Base-by-base conservation (phyloP, 1,140 invertebrate genomes). In the Meloidogyne hapla region DNA sequence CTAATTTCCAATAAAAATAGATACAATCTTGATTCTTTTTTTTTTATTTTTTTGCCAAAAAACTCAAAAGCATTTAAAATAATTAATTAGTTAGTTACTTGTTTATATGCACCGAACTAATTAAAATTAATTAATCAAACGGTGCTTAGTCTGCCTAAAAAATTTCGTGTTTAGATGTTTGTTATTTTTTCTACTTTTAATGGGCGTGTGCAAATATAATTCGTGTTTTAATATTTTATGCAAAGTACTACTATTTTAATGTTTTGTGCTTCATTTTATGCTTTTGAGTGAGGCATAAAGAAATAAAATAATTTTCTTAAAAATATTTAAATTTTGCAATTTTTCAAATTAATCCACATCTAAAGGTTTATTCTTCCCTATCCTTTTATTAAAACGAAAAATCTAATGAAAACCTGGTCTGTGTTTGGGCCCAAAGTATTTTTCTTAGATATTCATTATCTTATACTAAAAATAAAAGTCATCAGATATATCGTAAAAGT, bases 121-220 rank as follows among this genome's bases (percentile, higher is more conserved):
- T 56, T 4, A 3, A 56, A 56, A 56, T 56, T 56, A 56, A 56
- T 56, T 56, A 56, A 56, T 56, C 48, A 56, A 56, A 56, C 48
- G 48, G 48, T 56, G 4, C 18, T 33, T 8, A 33, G 33, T 33
- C 33, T 33, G 48, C 2, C 15, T 6, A n/a, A 13, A n/a, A 56
- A 56, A n/a, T 56, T 18, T 56, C n/a, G 48, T 56, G 45, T 56
- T 56, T 56, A 56, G 48, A 56, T 56, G 48, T 56, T 56, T 56
- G 18, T 56, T 48, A 18, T 48, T 48, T 48, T 48, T 48, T 48
- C 3, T 56, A 56, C n/a, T 56, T 56, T 56, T 56, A 56, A 56
- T 56, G 48, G 48, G 48, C 48, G 48, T 56, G 18, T 56, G 8
- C 12, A n/a, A 56, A 56, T 56, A 56, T 33, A 48, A 48, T 56